Percentiles rank a stretch among this genome's conserved stretches.
Conservation (phyloP, 2,888 invertebrate genomes). For the Bimastos eiseni region DNA sequence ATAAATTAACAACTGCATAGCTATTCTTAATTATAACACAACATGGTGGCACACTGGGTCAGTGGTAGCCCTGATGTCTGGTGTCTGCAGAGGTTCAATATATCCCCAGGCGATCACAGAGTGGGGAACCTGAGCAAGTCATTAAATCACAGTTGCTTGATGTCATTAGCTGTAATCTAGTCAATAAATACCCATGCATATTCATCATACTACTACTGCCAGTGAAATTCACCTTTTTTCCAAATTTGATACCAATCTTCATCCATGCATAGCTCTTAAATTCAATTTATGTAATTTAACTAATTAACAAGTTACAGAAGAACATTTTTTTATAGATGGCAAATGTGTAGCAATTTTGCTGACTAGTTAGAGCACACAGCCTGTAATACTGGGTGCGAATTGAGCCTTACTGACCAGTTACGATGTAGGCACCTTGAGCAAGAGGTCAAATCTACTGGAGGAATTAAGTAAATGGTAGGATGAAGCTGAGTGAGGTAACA, state of each 20-base stretch:
- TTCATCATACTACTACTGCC: neutral
- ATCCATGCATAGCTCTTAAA: neutral
- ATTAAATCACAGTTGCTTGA: neutral
- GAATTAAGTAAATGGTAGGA: too few relatives aligned
- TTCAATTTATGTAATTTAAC: neutral
- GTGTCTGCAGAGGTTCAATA: neutral
- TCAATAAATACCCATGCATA: neutral
- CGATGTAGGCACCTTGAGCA: too few relatives aligned
- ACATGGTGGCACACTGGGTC: neutral
- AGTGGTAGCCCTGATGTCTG: neutral
- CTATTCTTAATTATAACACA: too few relatives aligned
- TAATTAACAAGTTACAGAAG: neutral
- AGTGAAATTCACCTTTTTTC: neutral
- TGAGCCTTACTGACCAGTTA: too few relatives aligned
- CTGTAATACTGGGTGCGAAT: too few relatives aligned
- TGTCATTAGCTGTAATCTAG: neutral
- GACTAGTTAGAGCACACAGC: too few relatives aligned
- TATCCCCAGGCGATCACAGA: neutral
- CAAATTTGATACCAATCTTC: neutral
- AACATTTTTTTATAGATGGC: too few relatives aligned
- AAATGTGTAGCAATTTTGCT: too few relatives aligned
- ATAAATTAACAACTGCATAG: neutral
- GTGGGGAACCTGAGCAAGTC: neutral
- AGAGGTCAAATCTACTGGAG: too few relatives aligned
- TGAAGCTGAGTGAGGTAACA: too few relatives aligned